These are phyloP conservation scores for Poeciliopsis turrubarensis DNA, from an alignment of 2,113 vertebrate species.

Conservation along the genomic window DNA sequence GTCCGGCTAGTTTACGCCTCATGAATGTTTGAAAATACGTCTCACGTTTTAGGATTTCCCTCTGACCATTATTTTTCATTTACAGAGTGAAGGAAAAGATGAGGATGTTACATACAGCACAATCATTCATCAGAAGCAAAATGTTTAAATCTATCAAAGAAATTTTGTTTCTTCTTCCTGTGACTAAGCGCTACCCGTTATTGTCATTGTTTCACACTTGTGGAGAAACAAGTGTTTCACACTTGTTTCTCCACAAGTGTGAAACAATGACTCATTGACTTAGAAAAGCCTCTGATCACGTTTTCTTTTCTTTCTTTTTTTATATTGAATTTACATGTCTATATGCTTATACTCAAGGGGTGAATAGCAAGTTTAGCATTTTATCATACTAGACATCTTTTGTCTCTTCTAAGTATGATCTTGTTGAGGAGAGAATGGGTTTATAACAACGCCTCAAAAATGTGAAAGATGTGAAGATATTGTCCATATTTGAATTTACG, in stretches of 20 bases:
- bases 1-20: too few relatives aligned
- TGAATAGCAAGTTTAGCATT: not conserved
- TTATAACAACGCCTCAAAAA: too few relatives aligned
- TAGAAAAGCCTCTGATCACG: not conserved
- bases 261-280: not conserved
- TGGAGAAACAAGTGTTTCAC: too few relatives aligned
- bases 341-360: not conserved
- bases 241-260: not conserved
- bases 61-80: slow-evolving; percentile 1
- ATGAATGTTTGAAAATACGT: not conserved
- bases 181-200: too few relatives aligned
- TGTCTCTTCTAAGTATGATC: not conserved
- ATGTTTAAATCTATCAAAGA: not conserved
- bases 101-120: slow-evolving; percentile 20
- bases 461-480: too few relatives aligned
- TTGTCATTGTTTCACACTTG: too few relatives aligned
- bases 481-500: too few relatives aligned
- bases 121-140: not conserved
- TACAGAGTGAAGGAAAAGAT: slow-evolving; percentile 9
- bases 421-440: too few relatives aligned
- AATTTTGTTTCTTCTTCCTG: not conserved
- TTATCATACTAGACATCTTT: not conserved
- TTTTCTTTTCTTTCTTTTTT: not conserved
- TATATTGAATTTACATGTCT: not conserved
- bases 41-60: not conserved